These are phyloP conservation scores for Drosophila virilis DNA, from an alignment of 1,140 invertebrate genomes.

Conservation along the genomic window DNA sequence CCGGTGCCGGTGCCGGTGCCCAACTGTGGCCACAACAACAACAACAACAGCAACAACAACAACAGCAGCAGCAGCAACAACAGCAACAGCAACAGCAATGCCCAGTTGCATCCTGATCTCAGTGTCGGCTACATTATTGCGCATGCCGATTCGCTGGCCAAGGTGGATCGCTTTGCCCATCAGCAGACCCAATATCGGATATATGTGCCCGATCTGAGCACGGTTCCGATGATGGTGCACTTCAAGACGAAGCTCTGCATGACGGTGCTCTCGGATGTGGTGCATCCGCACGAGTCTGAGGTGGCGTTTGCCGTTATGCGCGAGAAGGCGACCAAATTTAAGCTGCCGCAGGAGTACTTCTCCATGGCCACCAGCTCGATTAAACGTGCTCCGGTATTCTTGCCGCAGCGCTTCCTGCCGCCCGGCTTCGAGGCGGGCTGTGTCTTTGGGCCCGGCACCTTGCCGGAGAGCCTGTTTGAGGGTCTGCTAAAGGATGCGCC, in stretches of 20 bases:
- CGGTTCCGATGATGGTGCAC: constrained; percentile 1
- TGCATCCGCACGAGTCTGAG: constrained; percentile 26
- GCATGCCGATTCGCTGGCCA: background rate
- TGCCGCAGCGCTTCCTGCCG: constrained; percentile 38
- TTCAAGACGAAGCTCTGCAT: background rate
- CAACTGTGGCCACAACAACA: no score
- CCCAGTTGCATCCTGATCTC: background rate
- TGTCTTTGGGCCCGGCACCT: constrained; percentile 29
- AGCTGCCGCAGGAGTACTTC: constrained; percentile 26
- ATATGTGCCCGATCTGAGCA: constrained; percentile 42
- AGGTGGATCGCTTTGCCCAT: background rate
- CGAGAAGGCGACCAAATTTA: background rate
- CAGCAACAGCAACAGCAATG: no score
- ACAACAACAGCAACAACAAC: no score
- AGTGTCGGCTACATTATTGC: background rate
- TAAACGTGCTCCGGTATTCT: constrained; percentile 7
- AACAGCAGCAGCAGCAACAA: no score
- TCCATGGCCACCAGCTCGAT: background rate
- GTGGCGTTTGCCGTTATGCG: constrained; percentile 2
- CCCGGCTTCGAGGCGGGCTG: constrained; percentile 37
- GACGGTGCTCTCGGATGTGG: constrained; percentile 31
- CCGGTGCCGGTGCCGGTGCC: background rate
- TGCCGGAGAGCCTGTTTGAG: constrained; percentile 5
- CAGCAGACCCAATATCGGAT: constrained; percentile 2
- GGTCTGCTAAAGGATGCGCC: background rate